Percentiles rank a stretch among this genome's conserved stretches.
These are phyloP conservation scores for Propithecus deckenii DNA, from an alignment of 2,797 vertebrate genomes.

Conservation along the genomic window DNA sequence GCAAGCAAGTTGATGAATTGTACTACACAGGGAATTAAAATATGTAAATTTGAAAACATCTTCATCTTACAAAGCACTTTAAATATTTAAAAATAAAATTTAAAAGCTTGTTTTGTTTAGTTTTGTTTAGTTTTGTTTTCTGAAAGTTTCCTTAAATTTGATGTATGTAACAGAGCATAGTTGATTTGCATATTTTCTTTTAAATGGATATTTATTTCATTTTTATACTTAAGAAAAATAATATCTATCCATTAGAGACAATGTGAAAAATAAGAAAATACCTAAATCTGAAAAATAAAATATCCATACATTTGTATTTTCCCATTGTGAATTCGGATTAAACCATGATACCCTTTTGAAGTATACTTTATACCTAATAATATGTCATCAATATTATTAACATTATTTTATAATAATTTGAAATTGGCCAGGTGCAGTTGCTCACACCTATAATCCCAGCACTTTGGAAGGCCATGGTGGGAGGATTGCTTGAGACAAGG, in stretches of 20 bases:
- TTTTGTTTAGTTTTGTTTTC: not conserved
- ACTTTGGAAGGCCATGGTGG: no score
- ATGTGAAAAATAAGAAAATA: not conserved
- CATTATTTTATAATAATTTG: not conserved
- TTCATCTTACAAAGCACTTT: constrained; percentile 27
- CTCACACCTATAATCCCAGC: no score
- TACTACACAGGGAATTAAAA: constrained; percentile 77
- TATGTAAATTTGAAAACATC: constrained; percentile 67
- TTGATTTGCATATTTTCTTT: not conserved
- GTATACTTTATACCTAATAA: not conserved
- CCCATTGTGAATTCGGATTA: not conserved
- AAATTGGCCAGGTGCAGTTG: not conserved
- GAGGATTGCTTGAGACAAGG: no score
- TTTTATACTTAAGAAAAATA: not conserved
- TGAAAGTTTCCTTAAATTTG: not conserved
- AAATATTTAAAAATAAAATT: constrained; percentile 54
- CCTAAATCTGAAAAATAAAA: not conserved
- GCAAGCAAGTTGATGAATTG: constrained; percentile 42
- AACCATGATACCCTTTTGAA: not conserved
- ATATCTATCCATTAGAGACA: not conserved
- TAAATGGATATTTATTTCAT: not conserved
- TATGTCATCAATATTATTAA: not conserved
- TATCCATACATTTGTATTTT: not conserved
- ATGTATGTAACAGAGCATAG: not conserved
- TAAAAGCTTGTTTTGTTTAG: not conserved